Base-by-base conservation (phyloP, 2,113 vertebrate species). In the Sprattus sprattus region DNA sequence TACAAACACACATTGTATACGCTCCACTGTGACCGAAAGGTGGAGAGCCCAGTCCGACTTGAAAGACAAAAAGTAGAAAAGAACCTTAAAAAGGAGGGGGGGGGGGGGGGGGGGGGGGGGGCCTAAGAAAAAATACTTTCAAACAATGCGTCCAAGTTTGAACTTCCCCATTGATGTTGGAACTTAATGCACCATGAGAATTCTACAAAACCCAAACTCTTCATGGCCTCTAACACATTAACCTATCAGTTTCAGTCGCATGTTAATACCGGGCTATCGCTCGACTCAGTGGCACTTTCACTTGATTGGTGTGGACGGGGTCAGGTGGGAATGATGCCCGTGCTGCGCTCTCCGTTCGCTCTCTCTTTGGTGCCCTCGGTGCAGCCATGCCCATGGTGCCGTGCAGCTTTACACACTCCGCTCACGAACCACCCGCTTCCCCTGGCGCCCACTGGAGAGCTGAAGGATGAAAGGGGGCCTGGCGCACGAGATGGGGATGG, bases 21-120 rank as follows among this genome's bases (percentile, higher is more conserved):
- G 91, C 91, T 93, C 49, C 50, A 45, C 45, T 82, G 80, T 82
- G 84, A 86, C 87, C 85, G 28, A 85, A 83, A 83, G 47, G 78
- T 85, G 84, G 78, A 67, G 82, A 25, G 64, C 67, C 67, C 81
- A 82, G 82, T 52, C 71, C 45, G 25, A 86, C 87, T 85, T 87
- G 57, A 87, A 88, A 45, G 85, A 57, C n/a, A n/a, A 32, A 39
- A 32, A 32, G 67, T 81, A 85, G 85, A 71, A 89, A 89, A 45
- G 88, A 87, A 90, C 28, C 67, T 28, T 4, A 75, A 75, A 71
- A 9, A 67, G 64, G 6, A 9, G 10, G 87, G 88, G 86, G 86
- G 88, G 9, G 85, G 49, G 82, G 82, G 83, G 88, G 84, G 87
- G 80, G 32, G 84, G 89, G 82, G 86, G 85, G 49, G n/a, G 47